These are phyloP conservation scores for Ceyx erithaca DNA, from an alignment of 2,797 vertebrate genomes.

Conservation along the genomic window DNA sequence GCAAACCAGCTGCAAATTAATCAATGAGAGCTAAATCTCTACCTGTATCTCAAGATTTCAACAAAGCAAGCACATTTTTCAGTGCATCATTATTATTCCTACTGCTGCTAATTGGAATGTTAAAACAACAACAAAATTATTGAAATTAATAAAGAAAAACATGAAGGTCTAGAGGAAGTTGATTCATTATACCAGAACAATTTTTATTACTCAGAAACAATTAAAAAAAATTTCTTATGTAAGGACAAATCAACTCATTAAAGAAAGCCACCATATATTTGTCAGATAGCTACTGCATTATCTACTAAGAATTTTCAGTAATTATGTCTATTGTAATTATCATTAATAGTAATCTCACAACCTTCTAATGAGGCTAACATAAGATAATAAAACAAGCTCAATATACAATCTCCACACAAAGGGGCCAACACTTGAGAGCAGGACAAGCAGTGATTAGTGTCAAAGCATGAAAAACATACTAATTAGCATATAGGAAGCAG, in stretches of 20 bases:
- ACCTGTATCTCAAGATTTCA: background rate
- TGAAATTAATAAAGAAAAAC: background rate
- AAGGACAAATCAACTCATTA: constrained; percentile 1
- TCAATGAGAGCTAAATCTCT: background rate
- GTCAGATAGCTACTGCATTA: background rate
- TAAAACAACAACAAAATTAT: background rate
- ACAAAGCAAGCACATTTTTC: background rate
- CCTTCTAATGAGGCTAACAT: constrained; percentile 38
- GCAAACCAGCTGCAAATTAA: background rate
- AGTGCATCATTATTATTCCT: background rate
- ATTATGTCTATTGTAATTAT: constrained; percentile 34
- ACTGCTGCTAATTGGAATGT: background rate
- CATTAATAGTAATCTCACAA: constrained; percentile 36
- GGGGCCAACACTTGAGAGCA: constrained; percentile 10
- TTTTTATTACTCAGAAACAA: background rate
- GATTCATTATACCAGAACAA: background rate
- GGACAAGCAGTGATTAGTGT: constrained; percentile 30
- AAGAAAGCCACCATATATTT: background rate
- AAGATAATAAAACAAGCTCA: background rate
- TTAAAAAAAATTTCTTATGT: background rate
- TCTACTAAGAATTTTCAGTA: background rate
- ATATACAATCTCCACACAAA: background rate
- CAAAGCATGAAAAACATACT: constrained; percentile 29
- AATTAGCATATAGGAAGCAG: constrained; percentile 20
- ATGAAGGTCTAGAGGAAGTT: background rate